Evolutionary conservation across 2,113 vertebrate species (phyloP).

Genomic region (Sinosuthora webbiana): DNA sequence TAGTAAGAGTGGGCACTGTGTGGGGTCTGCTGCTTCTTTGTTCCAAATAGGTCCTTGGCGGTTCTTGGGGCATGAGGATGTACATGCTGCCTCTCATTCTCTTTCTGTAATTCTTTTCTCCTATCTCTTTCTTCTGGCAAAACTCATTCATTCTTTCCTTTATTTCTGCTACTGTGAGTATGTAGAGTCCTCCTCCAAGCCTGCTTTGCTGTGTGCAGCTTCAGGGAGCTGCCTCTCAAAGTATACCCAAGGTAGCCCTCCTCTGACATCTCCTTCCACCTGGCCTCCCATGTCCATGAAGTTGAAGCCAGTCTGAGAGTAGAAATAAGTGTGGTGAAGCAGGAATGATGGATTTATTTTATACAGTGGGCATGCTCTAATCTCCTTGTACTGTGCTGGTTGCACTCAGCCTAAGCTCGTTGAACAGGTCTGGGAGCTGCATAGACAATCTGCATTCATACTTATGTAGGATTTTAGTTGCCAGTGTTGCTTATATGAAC

Average conservation of each 20-base stretch:
- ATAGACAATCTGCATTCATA: background rate
- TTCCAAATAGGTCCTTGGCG: background rate
- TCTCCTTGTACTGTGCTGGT: background rate
- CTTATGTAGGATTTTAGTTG: background rate
- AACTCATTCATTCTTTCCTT: background rate
- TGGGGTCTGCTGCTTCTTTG: background rate
- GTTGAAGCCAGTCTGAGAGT: background rate
- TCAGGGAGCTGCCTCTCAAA: background rate
- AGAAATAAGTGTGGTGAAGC: background rate
- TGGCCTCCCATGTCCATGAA: background rate
- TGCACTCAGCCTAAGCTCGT: background rate
- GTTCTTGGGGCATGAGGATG: background rate
- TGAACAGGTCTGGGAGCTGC: background rate
- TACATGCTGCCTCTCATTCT: background rate
- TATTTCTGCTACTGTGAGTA: background rate
- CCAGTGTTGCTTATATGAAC: background rate
- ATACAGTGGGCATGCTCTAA: background rate
- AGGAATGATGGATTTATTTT: background rate
- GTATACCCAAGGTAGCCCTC: background rate
- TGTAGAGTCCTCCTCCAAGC: background rate
- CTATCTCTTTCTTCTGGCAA: background rate
- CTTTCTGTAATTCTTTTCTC: background rate
- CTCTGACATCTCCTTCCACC: background rate
- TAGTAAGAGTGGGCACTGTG: conserved; percentile 67
- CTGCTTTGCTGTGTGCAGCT: background rate